A percentile compares a stretch with the other conserved stretches of the same genome.
Conservation (phyloP, 1,140 invertebrate genomes). For the Philaenus spumarius region DNA sequence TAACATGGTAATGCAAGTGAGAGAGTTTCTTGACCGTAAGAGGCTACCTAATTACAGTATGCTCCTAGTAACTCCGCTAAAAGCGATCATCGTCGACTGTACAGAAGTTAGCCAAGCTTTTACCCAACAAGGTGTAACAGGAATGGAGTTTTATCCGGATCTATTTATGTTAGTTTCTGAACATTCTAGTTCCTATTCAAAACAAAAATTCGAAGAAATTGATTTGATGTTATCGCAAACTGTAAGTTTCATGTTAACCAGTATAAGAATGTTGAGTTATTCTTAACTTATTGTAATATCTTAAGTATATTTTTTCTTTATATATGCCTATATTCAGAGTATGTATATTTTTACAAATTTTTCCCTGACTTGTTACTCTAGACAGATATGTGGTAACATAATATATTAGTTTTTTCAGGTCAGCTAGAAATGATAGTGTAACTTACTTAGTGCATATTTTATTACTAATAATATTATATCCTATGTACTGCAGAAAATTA, state of each 20-base stretch:
- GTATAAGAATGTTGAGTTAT: slow-evolving; percentile 26
- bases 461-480: too few relatives aligned
- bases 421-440: too few relatives aligned
- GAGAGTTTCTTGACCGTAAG: slow-evolving; percentile 53
- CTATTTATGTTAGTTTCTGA: slow-evolving; percentile 50
- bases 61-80: slow-evolving; percentile 54
- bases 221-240: slow-evolving; percentile 21
- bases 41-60: slow-evolving; percentile 47
- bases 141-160: slow-evolving; percentile 58
- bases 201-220: slow-evolving; percentile 16
- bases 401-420: too few relatives aligned
- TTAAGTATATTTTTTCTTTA: too few relatives aligned
- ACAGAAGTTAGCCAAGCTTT: slow-evolving; percentile 63
- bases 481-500: too few relatives aligned
- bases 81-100: slow-evolving; percentile 54
- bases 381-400: too few relatives aligned
- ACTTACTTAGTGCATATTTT: too few relatives aligned
- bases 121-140: slow-evolving; percentile 46
- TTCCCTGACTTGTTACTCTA: too few relatives aligned
- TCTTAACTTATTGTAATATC: slow-evolving; percentile 18
- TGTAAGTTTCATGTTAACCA: slow-evolving; percentile 19
- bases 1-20: slow-evolving; percentile 64
- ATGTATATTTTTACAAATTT: too few relatives aligned
- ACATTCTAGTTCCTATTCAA: slow-evolving; percentile 14
- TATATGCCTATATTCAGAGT: too few relatives aligned